Percentiles rank a stretch among this genome's conserved stretches.
Conservation (phyloP, 2,797 vertebrate species). For the Gadopsis bispinosus region DNA sequence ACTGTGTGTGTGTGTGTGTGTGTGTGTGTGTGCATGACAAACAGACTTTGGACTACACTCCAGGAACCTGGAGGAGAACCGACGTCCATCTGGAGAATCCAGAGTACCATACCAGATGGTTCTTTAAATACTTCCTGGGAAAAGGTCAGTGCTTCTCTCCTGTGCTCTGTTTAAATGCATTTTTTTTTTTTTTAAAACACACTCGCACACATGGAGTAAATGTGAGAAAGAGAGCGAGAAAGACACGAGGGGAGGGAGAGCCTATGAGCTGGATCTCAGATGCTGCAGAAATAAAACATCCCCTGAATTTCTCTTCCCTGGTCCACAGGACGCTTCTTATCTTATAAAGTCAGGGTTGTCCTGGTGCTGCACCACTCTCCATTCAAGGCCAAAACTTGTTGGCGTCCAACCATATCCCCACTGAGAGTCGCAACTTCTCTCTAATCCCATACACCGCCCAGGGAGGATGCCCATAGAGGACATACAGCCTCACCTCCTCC, state of each 20-base stretch:
- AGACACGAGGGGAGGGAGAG: not conserved
- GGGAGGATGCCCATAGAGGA: slow-evolving; percentile 34
- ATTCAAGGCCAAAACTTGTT: slow-evolving; percentile 50
- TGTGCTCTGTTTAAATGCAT: slow-evolving; percentile 44
- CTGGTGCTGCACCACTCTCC: slow-evolving; percentile 28
- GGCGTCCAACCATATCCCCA: slow-evolving; percentile 49
- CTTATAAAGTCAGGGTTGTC: slow-evolving; percentile 44
- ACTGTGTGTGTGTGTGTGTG: slow-evolving; percentile 36
- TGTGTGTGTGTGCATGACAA: slow-evolving; percentile 47
- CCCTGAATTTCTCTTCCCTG: slow-evolving; percentile 20
- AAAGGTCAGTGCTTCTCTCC: slow-evolving; percentile 89
- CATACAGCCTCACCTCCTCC: slow-evolving; percentile 14
- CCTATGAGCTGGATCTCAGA: slow-evolving; percentile 5
- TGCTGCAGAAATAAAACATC: slow-evolving; percentile 33
- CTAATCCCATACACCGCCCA: slow-evolving; percentile 30
- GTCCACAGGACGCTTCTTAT: slow-evolving; percentile 37
- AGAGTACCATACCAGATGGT: slow-evolving; percentile 99
- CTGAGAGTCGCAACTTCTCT: slow-evolving; percentile 49
- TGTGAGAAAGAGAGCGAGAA: slow-evolving; percentile 16
- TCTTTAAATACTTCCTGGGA: slow-evolving; percentile 99
- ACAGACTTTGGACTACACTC: slow-evolving; percentile 89
- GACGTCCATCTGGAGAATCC: slow-evolving; percentile 99
- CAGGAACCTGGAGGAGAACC: slow-evolving; percentile 96
- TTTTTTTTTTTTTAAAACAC: too few relatives aligned
- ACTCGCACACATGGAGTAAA: slow-evolving; percentile 18